These are phyloP conservation scores for Philhelius pedissequus DNA, from an alignment of 2,888 invertebrate species.

Conservation along the genomic window DNA sequence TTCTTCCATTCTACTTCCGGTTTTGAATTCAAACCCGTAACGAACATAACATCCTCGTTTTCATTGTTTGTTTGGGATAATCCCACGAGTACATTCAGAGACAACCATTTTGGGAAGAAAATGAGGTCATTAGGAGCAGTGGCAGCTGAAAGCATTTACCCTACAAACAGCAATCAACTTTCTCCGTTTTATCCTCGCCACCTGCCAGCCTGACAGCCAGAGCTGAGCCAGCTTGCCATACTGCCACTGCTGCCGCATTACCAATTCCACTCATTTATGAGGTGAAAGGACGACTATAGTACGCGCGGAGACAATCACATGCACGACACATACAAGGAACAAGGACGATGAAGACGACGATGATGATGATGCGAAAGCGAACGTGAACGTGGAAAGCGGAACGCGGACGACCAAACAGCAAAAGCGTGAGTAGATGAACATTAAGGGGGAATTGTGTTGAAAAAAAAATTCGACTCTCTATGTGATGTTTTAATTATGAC, in stretches of 20 bases:
- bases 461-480: constrained; percentile 17
- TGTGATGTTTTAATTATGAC: constrained; percentile 62
- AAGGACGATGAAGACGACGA: neutral
- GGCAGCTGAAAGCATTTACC: constrained; percentile 62
- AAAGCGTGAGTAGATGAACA: constrained; percentile 14
- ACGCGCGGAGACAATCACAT: constrained; percentile 16
- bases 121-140: constrained; percentile 66
- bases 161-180: constrained; percentile 63
- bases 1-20: constrained; percentile 51
- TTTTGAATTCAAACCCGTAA: constrained; percentile 60
- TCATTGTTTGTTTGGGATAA: constrained; percentile 61
- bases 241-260: constrained; percentile 13
- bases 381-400: neutral
- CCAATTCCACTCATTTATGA: constrained; percentile 46
- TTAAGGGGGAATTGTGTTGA: constrained; percentile 9
- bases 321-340: neutral
- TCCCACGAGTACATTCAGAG: constrained; percentile 54
- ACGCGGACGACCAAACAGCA: neutral
- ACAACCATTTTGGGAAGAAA: constrained; percentile 56
- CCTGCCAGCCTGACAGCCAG: neutral
- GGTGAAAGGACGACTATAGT: constrained; percentile 49
- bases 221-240: neutral
- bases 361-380: neutral
- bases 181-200: constrained; percentile 20
- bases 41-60: constrained; percentile 63